A percentile compares a stretch with the other conserved stretches of the same genome.
Evolutionary conservation across 2,797 vertebrate genomes (phyloP).

Genomic region (Muraenolepis orangiensis): DNA sequence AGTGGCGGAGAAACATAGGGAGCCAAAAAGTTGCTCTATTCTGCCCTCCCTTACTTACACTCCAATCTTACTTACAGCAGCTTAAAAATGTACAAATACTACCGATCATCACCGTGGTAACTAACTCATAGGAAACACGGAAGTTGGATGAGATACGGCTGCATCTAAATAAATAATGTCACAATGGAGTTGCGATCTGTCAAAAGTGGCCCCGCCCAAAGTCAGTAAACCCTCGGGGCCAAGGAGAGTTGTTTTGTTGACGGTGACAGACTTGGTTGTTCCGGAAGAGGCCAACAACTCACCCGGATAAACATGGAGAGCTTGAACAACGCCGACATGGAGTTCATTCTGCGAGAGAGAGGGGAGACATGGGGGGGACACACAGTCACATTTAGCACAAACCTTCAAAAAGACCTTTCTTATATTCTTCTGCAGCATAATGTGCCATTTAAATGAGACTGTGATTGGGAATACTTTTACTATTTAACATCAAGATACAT

Average conservation of each 20-base stretch:
- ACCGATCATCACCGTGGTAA: too few relatives aligned
- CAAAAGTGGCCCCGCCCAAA: too few relatives aligned
- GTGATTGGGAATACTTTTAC: neutral
- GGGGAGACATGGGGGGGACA: too few relatives aligned
- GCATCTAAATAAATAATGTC: neutral
- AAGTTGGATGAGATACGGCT: neutral
- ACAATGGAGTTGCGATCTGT: neutral
- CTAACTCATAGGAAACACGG: neutral
- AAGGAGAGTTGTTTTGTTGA: neutral
- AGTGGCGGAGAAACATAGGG: too few relatives aligned
- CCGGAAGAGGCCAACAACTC: slow-evolving; percentile 36
- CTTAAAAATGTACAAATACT: too few relatives aligned
- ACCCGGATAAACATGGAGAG: slow-evolving; percentile 97
- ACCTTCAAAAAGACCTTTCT: too few relatives aligned
- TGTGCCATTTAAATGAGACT: neutral
- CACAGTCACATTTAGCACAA: neutral
- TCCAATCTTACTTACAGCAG: too few relatives aligned
- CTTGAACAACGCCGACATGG: slow-evolving; percentile 93
- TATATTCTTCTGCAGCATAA: neutral
- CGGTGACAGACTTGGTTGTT: neutral
- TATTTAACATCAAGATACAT: neutral
- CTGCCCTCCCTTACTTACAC: too few relatives aligned
- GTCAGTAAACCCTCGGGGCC: neutral
- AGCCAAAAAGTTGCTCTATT: too few relatives aligned
- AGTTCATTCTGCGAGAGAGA: slow-evolving; percentile 85